Percentiles rank a stretch among this genome's conserved stretches.
These are phyloP conservation scores for Plectrocnemia conspersa DNA, from an alignment of 1,140 invertebrate species.

Conservation along the genomic window DNA sequence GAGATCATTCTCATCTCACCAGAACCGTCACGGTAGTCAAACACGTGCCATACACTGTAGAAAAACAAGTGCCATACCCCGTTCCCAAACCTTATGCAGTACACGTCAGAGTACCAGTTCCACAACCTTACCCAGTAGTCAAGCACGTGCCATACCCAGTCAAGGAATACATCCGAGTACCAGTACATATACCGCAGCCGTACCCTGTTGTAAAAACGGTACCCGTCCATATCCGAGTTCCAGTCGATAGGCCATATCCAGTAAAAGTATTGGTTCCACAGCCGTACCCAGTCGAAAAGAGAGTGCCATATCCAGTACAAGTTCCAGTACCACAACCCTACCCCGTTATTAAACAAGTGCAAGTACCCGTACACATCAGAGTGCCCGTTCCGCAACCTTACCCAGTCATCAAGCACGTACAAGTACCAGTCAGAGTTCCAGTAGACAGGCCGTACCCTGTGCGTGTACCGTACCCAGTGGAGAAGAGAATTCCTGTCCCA, in stretches of 20 bases:
- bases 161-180: slow-evolving; percentile 61
- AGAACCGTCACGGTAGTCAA: slow-evolving; percentile 69
- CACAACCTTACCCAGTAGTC: slow-evolving; percentile 59
- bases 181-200: slow-evolving; percentile 57
- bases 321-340: slow-evolving; percentile 59
- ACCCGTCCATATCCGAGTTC: slow-evolving; percentile 61
- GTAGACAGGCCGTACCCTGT: slow-evolving; percentile 60
- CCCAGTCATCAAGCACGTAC: slow-evolving; percentile 53
- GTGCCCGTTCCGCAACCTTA: slow-evolving; percentile 58
- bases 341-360: slow-evolving; percentile 60
- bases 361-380: slow-evolving; percentile 57
- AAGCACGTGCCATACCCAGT: slow-evolving; percentile 56
- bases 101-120: slow-evolving; percentile 58
- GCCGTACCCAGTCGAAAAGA: slow-evolving; percentile 65
- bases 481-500: slow-evolving; percentile 55
- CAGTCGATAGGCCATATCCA: slow-evolving; percentile 60
- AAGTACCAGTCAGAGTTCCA: slow-evolving; percentile 52
- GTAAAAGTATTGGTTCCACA: slow-evolving; percentile 61
- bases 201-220: slow-evolving; percentile 58
- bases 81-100: slow-evolving; percentile 60
- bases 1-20: slow-evolving; percentile 56
- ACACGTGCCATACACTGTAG: slow-evolving; percentile 59
- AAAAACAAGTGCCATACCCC: slow-evolving; percentile 59
- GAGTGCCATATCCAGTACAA: slow-evolving; percentile 59
- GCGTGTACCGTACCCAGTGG: slow-evolving; percentile 59